Base-by-base conservation (phyloP, 2,113 vertebrate genomes). In the Drymodes brunneopygia region DNA sequence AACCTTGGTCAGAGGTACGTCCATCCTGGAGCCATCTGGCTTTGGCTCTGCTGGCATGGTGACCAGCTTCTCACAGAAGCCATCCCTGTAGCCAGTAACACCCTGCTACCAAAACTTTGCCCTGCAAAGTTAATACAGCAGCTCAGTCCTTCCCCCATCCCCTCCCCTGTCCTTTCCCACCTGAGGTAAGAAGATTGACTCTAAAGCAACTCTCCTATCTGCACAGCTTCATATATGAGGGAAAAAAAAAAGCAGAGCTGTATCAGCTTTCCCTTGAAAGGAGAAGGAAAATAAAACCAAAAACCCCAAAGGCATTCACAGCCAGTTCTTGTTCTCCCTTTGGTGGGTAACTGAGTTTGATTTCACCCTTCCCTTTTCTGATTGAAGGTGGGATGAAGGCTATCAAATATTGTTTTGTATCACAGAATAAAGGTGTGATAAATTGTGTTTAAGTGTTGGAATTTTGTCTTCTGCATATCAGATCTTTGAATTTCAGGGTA, bases 1-100 rank as follows among this genome's bases (percentile, higher is more conserved):
- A 7, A 15, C 20, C 54, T 89, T 48, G 35, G 9, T 51, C 57
- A 65, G 57, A 2, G 2, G 20, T 0, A 0, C 14, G 15, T 44
- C 21, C 4, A 0, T 86, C 17, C 48, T 56, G 57, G 21, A 50
- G 35, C 36, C 23, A 24, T 23, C 19, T 66, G 67, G 36, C 19
- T 28, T 36, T 20, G 35, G 2, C 22, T 58, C 58, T 31, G 23
- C 51, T 33, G 67, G 24, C 0, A 0, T 24, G 10, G 51, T 48
- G 42, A 48, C 21, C 27, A 73, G 11, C 33, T 66, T 29, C 77
- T 51, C 51, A 66, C 7, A 51, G 67, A 66, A 81, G 45, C 44
- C 9, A 45, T 38, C 11, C 25, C 31, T 67, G 29, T 57, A 77
- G 23, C 15, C 53, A 16, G 10, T 7, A 36, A 38, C 2, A 5